A percentile compares a stretch with the other conserved stretches of the same genome.
These are phyloP conservation scores for Varecia variegata DNA, from an alignment of 2,797 vertebrate species.

Conservation along the genomic window DNA sequence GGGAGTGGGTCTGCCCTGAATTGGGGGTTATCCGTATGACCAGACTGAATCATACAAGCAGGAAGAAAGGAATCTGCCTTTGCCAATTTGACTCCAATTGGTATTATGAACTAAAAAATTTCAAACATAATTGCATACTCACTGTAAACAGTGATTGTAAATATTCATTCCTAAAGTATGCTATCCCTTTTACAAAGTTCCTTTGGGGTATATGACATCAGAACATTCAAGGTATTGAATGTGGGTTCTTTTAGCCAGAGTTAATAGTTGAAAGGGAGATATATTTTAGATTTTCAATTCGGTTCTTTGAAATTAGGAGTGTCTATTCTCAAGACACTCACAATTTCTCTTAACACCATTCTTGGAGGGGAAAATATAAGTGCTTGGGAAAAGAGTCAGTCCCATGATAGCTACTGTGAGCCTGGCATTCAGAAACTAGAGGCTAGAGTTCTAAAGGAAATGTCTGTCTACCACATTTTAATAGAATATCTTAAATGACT, in stretches of 20 bases:
- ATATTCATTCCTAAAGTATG: conserved; percentile 18
- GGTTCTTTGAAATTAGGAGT: conserved; percentile 9
- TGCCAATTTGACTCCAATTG: conserved; percentile 20
- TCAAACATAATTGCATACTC: conserved; percentile 44
- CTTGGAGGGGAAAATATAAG: background rate
- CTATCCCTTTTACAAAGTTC: conserved; percentile 26
- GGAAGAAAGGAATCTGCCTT: conserved; percentile 29
- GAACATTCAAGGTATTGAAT: background rate
- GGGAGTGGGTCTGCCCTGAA: background rate
- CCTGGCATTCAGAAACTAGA: conserved; percentile 25
- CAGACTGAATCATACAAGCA: conserved; percentile 11
- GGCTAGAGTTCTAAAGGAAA: conserved; percentile 40
- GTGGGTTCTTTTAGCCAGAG: conserved; percentile 25
- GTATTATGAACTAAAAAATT: conserved; percentile 48
- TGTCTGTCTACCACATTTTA: conserved; percentile 5
- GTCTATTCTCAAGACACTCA: background rate
- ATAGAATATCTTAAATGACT: conserved; percentile 44
- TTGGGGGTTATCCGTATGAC: conserved; percentile 17
- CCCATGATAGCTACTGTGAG: background rate
- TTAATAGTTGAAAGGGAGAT: conserved; percentile 23
- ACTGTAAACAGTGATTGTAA: conserved; percentile 8
- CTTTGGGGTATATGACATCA: background rate
- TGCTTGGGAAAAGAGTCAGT: background rate
- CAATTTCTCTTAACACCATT: background rate
- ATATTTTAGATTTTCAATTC: conserved; percentile 23